Evolutionary conservation across 2,113 vertebrate species (phyloP).

Genomic region (Hippocampus guttulatus): DNA sequence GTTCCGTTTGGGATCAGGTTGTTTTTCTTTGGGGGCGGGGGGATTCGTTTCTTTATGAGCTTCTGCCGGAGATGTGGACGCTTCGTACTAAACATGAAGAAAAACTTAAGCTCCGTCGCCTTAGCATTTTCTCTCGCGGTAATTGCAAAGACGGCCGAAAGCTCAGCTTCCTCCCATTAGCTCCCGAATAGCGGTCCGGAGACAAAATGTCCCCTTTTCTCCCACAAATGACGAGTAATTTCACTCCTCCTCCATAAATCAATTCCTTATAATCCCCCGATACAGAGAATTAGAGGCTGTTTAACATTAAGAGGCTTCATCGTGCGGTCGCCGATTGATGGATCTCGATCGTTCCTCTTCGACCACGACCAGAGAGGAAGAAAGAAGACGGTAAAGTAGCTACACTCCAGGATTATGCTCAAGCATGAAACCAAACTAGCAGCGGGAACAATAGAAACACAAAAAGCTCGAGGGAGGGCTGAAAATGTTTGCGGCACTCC

Average conservation of each 20-base stretch:
- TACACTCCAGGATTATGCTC: neutral
- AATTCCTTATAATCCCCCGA: constrained; percentile 74
- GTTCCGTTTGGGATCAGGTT: constrained; percentile 52
- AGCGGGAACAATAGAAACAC: neutral
- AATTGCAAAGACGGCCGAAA: constrained; percentile 13
- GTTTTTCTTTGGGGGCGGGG: neutral
- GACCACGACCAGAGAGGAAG: neutral
- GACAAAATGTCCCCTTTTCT: constrained; percentile 18
- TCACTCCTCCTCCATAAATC: constrained; percentile 71
- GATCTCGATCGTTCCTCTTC: constrained; percentile 11
- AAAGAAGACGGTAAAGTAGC: neutral
- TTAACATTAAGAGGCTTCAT: constrained; percentile 52
- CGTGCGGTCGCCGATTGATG: constrained; percentile 15
- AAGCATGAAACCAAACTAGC: neutral
- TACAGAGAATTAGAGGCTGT: constrained; percentile 65
- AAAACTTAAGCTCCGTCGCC: neutral
- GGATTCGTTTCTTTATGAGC: neutral
- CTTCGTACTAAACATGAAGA: neutral
- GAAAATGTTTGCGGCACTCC: constrained; percentile 40
- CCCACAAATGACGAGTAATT: constrained; percentile 62
- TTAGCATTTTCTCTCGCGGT: neutral
- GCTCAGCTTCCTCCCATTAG: constrained; percentile 11
- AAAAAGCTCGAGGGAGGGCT: constrained; percentile 24
- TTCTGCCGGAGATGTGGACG: neutral
- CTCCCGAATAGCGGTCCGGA: constrained; percentile 25